Evolutionary conservation across 2,888 invertebrate genomes (phyloP), one percentile per base, ranked within the genome.

Genomic region (Unio delphinus): DNA sequence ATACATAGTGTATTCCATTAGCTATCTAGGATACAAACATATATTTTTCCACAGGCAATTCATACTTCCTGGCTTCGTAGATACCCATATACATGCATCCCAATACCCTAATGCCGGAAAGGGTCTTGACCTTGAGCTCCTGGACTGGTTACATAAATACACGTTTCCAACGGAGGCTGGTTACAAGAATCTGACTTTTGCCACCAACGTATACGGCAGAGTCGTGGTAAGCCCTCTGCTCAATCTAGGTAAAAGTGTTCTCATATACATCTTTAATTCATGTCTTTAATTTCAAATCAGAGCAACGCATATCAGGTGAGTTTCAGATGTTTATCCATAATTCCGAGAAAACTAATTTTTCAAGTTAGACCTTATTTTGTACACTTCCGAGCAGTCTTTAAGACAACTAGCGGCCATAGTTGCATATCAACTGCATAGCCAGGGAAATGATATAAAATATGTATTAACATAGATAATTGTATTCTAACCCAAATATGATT

Each of bases 81-180:
- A 97, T 89, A 94, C 95, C 30, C 97, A 97, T 87, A 94, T 95
- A 17, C 97, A 97, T 91, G 96, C 96, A 0, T 94, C 95, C 0
- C 97, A 97, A 90, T 94, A 95, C 82, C 95, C 95, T 0, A 96
- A 97, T 90, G 91, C 94, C 69, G 97, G 96, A 0, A 90, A 95
- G 18, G 96, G 96, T 0, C 92, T 95, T 78, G 95, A 96, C 86
- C 92, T 93, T 80, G 93, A 94, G 0, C 91, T 97, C 58, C 88
- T 97, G 15, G 94, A 96, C 64, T 97, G 97, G 97, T 91, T 97
- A 11, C 92, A 94, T 34, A 92, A 92, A 7, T 96, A 96, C 87
- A 97, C 96, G 2, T 97, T 95, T 86, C 96, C 96, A 0, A 90
- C 95, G 64, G 97, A 97, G 88, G 92, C 92, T 18, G 92, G 93